Conservation (phyloP, 2,797 vertebrate species). For the Sebastes cheni region DNA sequence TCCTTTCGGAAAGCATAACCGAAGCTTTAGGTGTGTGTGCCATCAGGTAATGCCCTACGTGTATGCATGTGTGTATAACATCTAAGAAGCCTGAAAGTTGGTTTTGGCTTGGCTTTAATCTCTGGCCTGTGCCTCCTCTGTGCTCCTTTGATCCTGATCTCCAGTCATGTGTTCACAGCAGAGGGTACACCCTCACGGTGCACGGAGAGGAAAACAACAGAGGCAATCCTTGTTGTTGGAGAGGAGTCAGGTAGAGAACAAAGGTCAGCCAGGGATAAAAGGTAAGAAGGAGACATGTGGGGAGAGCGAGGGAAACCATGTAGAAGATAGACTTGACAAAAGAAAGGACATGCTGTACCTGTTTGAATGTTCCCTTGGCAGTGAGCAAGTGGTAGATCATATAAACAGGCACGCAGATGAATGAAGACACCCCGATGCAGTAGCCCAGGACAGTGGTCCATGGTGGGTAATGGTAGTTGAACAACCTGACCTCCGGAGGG, state of each 20-base stretch:
- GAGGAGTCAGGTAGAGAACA: background rate
- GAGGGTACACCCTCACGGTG: slow-evolving; percentile 25
- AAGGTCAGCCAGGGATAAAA: background rate
- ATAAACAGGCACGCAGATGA: slow-evolving; percentile 94
- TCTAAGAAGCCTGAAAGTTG: slow-evolving; percentile 17
- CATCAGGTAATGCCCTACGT: background rate
- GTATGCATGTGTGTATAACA: background rate
- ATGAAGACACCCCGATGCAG: slow-evolving; percentile 93
- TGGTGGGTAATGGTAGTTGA: slow-evolving; percentile 90
- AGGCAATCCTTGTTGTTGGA: slow-evolving; percentile 12
- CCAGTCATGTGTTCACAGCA: slow-evolving; percentile 36
- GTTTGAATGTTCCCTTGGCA: slow-evolving; percentile 93
- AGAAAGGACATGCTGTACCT: slow-evolving; percentile 75
- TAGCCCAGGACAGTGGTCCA: slow-evolving; percentile 95
- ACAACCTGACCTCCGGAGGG: slow-evolving; percentile 90
- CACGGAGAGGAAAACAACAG: background rate
- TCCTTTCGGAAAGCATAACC: too few species aligned
- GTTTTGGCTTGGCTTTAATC: slow-evolving; percentile 14
- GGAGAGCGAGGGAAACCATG: background rate
- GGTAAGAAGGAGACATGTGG: background rate
- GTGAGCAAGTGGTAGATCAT: slow-evolving; percentile 89
- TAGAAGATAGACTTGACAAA: background rate
- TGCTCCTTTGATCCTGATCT: slow-evolving; percentile 60
- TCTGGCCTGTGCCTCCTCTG: slow-evolving; percentile 24
- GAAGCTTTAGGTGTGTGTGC: background rate